Base-by-base conservation (phyloP, 2,113 vertebrate species). In the Poecilia latipinna region DNA sequence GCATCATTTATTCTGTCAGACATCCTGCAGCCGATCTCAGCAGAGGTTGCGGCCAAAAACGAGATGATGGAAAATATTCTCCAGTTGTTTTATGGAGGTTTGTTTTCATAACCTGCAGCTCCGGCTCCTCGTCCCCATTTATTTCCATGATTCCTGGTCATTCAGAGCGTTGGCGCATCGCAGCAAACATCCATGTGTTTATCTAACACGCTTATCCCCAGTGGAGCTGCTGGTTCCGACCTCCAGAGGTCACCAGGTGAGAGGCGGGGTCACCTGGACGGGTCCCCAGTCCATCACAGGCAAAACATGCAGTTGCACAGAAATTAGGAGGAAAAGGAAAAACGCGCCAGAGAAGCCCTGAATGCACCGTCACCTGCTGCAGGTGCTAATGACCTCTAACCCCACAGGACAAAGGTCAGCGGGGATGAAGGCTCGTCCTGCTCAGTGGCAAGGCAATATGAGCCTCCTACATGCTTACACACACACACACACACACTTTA, bases 11-110 rank as follows among this genome's bases (percentile, higher is more conserved):
- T 31, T 28, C 37, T 68, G 64, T 31, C 69, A 37, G 54, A 24
- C 70, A 72, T 74, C 72, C 85, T 91, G 93, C 91, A 93, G 74
- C 10, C 10, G 7, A 57, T 7, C 22, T 57, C 51, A 48, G 44
- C 44, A 48, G 13, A 48, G 17, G 44, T 4, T 48, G 44, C 44
- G 7, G 6, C 15, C 8, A n/a, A 11, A 57, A 57, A 57, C 24
- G 5, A 19, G 5, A 48, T 17, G 17, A 48, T 19, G 39, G 39
- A 15, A 48, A 48, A 48, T 48, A 19, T 48, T 48, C 51, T 22
- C 5, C 17, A n/a, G 24, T 8, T 57, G 51, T 24, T n/a, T n/a
- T 10, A 11, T 8, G 22, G 22, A 1, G 7, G 22, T 1, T 48
- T 48, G 13, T 2, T 19, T 19, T 42, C 17, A 51, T 51, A 51